These are phyloP conservation scores for Mythimna loreyi DNA, from an alignment of 2,888 invertebrate species.

Conservation along the genomic window DNA sequence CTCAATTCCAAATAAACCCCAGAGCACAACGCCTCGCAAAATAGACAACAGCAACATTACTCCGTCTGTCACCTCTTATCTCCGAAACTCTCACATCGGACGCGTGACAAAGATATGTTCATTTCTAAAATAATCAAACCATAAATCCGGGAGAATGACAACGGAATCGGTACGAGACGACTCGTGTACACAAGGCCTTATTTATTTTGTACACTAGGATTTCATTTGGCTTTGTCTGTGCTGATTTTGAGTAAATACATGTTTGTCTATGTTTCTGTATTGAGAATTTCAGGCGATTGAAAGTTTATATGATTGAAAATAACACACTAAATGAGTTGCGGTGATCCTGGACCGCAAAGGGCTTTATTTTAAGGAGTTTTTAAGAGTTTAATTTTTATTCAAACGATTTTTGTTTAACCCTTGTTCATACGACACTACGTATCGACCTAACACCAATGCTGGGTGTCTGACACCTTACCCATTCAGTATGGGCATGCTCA, in stretches of 20 bases:
- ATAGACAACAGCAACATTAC: conserved; percentile 61
- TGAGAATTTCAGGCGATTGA: too few species aligned
- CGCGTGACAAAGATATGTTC: conserved; percentile 73
- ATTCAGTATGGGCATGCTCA: too few species aligned
- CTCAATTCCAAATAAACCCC: conserved; percentile 45
- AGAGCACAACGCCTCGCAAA: conserved; percentile 48
- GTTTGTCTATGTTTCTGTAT: too few species aligned
- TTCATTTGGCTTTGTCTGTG: conserved; percentile 23
- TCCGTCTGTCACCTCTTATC: conserved; percentile 66
- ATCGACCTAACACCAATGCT: too few species aligned
- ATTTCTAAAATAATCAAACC: conserved; percentile 77
- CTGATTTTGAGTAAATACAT: conserved; percentile 10
- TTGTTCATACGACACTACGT: too few species aligned
- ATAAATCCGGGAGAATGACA: conserved; percentile 74
- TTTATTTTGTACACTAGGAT: conserved; percentile 61
- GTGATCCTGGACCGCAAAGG: too few species aligned
- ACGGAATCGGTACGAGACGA: conserved; percentile 59
- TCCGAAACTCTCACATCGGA: conserved; percentile 64
- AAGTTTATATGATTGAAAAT: too few species aligned
- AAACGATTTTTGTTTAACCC: too few species aligned
- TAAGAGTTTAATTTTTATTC: too few species aligned
- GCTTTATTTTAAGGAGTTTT: too few species aligned
- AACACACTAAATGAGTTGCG: too few species aligned
- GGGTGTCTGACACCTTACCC: too few species aligned
- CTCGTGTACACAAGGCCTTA: conserved; percentile 58